Base-by-base conservation (phyloP, 2,113 vertebrate species). In the Equus przewalskii region DNA sequence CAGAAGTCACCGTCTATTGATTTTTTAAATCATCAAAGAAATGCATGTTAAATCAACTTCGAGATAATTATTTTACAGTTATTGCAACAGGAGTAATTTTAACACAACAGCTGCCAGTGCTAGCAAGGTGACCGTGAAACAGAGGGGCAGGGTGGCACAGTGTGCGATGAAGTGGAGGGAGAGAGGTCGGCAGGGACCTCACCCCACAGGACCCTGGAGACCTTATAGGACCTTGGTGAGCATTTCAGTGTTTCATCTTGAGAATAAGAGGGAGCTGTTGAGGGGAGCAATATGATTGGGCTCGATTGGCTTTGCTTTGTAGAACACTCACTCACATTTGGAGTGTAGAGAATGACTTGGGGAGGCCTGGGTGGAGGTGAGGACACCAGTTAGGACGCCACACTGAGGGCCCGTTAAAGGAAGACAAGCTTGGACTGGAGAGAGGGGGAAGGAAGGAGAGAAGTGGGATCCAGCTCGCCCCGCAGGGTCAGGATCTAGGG, bases 41-140 rank as follows among this genome's bases (percentile, higher is more conserved):
- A 93, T 67, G 51, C 44, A 78, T 36, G 33, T 89, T 41, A 96
- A 93, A 51, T 80, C 33, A 81, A 30, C 60, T 81, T 94, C 65
- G 67, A 84, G 69, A n/a, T 89, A n/a, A 85, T 97, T 93, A 89
- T 89, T 95, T 96, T 94, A 69, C 7, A 72, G 49, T 95, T 95
- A 82, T 65, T 69, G 5, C 33, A 30, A 62, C 76, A 60, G 80
- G 58, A 92, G 14, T 86, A 54, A 36, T 91, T 87, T 78, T 80
- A 82, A 73, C 24, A 54, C n/a, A 93, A 88, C n/a, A 80, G 51
- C 76, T 79, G 26, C 30, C 19, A 85, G 19, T 60, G 30, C 65
- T 86, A 65, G 76, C 64, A 72, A 93, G 75, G 60, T 89, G 33
- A 56, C n/a, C 5, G 1, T 83, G 65, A 81, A 81, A 26, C 60